These are phyloP conservation scores for Stenichneumon culpator DNA, from an alignment of 2,888 invertebrate species.

Conservation along the genomic window DNA sequence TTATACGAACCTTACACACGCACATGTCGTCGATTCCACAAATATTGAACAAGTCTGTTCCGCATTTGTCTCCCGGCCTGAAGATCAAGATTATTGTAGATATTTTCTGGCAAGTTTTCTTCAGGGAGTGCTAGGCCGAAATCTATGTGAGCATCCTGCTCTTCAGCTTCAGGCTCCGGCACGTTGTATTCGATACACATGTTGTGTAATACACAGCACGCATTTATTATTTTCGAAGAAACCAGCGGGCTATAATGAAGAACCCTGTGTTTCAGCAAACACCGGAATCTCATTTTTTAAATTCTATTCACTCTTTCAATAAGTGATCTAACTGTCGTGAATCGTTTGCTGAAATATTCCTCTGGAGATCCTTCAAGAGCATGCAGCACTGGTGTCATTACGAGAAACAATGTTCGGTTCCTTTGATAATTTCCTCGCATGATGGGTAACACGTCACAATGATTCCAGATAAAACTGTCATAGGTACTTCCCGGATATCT, in stretches of 20 bases:
- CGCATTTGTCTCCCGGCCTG: too few relatives aligned
- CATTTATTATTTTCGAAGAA: too few relatives aligned
- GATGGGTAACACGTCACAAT: too few relatives aligned
- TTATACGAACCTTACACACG: too few relatives aligned
- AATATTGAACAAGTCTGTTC: too few relatives aligned
- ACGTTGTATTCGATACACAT: constrained; percentile 20
- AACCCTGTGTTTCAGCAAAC: neutral
- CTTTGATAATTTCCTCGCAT: too few relatives aligned
- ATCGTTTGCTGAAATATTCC: neutral
- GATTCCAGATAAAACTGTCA: too few relatives aligned
- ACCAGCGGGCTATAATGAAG: neutral
- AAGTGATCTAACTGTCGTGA: too few relatives aligned
- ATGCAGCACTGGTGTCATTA: neutral
- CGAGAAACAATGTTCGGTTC: too few relatives aligned
- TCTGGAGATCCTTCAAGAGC: neutral
- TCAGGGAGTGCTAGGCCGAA: neutral
- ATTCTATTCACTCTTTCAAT: neutral
- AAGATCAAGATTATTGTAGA: neutral
- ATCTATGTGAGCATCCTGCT: neutral
- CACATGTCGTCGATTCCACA: too few relatives aligned
- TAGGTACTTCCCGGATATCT: too few relatives aligned
- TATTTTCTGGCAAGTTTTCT: neutral
- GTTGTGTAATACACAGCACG: constrained; percentile 15
- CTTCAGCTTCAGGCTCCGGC: constrained; percentile 11
- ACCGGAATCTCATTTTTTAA: neutral